phyloP scores from a whole-genome alignment of 2,113 vertebrate species.

The Lophochroa leadbeateri region DNA sequence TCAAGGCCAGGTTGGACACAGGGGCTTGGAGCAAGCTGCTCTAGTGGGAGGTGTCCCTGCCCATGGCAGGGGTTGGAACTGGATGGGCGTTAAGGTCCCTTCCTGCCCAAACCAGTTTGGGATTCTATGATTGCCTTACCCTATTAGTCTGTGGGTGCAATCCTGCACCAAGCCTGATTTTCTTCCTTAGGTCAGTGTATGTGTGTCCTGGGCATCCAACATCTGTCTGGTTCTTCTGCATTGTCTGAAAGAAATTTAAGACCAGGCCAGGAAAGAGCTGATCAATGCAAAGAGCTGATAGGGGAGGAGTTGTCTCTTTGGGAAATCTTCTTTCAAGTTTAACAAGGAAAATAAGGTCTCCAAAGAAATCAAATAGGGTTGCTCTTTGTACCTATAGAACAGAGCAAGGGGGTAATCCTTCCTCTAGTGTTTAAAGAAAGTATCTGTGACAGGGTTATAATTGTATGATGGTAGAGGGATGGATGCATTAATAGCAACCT shows the following conservation, averaged over 20 bases:
- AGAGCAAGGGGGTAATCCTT: not conserved
- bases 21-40: not conserved
- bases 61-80: not conserved
- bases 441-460: not conserved
- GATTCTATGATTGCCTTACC: not conserved
- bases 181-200: not conserved
- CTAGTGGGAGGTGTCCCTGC: not conserved
- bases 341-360: not conserved
- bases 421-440: not conserved
- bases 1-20: not conserved
- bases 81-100: not conserved
- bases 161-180: not conserved
- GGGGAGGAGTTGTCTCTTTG: conserved; percentile 15
- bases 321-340: not conserved
- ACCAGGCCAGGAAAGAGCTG: not conserved
- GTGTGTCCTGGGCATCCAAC: not conserved
- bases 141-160: not conserved
- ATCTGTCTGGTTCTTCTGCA: accelerated
- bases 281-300: conserved; percentile 6
- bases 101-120: not conserved
- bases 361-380: not conserved
- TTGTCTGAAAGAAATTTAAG: not conserved
- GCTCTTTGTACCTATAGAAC: not conserved
- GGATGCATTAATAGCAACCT: not conserved
- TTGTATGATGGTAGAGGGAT: not conserved